A percentile compares a stretch with the other conserved stretches of the same genome.
Evolutionary conservation across 2,888 invertebrate genomes (phyloP).

Genomic region (Resseliella maxima): DNA sequence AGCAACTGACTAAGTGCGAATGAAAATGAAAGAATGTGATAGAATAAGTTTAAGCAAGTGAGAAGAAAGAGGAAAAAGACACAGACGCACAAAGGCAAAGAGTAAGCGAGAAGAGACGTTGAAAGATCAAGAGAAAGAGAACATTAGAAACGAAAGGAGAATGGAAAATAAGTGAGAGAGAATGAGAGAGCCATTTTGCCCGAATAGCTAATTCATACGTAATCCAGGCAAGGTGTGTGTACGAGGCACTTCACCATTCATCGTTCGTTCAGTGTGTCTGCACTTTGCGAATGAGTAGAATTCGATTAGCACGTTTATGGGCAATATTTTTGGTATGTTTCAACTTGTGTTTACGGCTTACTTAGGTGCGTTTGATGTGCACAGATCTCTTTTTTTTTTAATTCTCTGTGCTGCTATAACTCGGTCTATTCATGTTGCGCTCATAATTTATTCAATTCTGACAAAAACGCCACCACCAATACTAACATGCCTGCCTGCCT

Average conservation of each 20-base stretch:
- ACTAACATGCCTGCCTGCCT: too few relatives aligned
- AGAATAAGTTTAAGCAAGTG: too few relatives aligned
- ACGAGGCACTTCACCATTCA: not conserved
- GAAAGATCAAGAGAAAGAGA: too few relatives aligned
- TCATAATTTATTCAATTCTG: constrained; percentile 35
- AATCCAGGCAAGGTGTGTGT: constrained; percentile 25
- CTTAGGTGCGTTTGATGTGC: constrained; percentile 36
- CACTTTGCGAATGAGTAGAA: constrained; percentile 5
- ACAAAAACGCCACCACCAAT: not conserved
- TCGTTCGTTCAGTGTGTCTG: not conserved
- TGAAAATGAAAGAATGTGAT: too few relatives aligned
- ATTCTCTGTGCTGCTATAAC: constrained; percentile 19
- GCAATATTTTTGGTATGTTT: constrained; percentile 8
- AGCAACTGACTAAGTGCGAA: too few relatives aligned
- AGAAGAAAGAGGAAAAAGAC: too few relatives aligned
- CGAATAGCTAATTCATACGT: not conserved
- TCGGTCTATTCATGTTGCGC: not conserved
- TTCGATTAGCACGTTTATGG: constrained; percentile 52
- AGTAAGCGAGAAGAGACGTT: too few relatives aligned
- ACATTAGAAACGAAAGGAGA: not conserved
- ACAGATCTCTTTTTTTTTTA: constrained; percentile 33
- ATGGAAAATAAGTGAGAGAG: not conserved
- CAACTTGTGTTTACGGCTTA: not conserved
- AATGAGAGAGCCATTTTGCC: not conserved
- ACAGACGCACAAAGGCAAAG: too few relatives aligned